Evolutionary conservation across 2,888 invertebrate genomes (phyloP), one percentile per base, ranked within the genome.

Genomic region (Philopedon plagiatum): DNA sequence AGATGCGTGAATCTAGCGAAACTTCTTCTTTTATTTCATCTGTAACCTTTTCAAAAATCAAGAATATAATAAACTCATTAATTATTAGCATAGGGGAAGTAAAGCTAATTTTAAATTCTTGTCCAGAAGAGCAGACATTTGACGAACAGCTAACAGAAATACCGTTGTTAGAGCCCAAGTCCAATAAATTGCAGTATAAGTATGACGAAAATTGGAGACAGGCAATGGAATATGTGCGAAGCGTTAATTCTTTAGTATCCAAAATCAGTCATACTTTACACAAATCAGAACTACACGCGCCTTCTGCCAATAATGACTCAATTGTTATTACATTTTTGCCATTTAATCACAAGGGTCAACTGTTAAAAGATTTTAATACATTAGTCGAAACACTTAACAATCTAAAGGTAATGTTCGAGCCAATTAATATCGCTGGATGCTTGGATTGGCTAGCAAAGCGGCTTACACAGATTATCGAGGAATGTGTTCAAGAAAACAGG

Each of bases 1-100:
- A 86, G 44, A 74, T 86, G 68, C 77, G 77, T 8, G 80, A 82
- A 44, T 73, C 81, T 34, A 81, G 79, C 65, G 81, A 84, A 51
- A 34, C 54, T 41, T 1, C 49, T 19, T 29, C 54, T 3, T 62
- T 46, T 15, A 46, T 62, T n/a, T 37, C 62, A 5, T 19, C 57
- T 4, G 15, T 8, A 5, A 39, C 44, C 5, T 13, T 69, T n/a
- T n/a, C 13, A 41, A 21, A 61, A 37, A 78, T 80, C 5, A 77
- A 78, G 58, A 73, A 80, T 32, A 80, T 80, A 63, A 61, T 83
- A 19, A 87, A 88, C 1, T 87, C 88, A 63, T 80, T 87, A 5
- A 83, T 87, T 39, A 86, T 90, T 66, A 86, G 90, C 8, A 84
- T 94, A 21, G 90, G 91, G 75, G 95, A 96, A 81, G 90, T 92